Evolutionary conservation across 2,113 vertebrate genomes (phyloP).

Genomic region (Ploceus nigricollis): DNA sequence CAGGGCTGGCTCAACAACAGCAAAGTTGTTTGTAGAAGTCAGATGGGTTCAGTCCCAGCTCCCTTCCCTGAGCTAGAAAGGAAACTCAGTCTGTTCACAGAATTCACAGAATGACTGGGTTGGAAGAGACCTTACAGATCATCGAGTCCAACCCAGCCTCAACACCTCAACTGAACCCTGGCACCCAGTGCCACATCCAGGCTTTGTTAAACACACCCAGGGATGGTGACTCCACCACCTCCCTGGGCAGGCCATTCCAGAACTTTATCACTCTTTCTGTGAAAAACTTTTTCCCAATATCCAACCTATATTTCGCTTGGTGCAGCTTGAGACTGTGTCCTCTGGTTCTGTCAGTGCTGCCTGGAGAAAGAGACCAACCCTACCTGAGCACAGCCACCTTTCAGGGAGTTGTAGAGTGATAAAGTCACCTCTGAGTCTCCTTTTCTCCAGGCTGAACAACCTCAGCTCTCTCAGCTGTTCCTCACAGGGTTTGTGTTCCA

Average conservation of each 20-base stretch:
- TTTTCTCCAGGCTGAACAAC: neutral
- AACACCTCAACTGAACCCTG: neutral
- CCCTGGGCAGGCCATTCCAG: neutral
- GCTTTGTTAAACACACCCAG: neutral
- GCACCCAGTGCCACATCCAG: neutral
- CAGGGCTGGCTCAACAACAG: neutral
- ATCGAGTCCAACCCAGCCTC: neutral
- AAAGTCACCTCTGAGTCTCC: neutral
- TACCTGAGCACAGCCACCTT: neutral
- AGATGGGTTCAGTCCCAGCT: neutral
- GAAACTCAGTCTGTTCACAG: neutral
- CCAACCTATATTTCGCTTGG: neutral
- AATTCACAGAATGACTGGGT: neutral
- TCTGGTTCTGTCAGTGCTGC: neutral
- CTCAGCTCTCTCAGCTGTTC: neutral
- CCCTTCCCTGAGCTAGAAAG: neutral
- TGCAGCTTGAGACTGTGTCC: neutral
- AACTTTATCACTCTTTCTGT: neutral
- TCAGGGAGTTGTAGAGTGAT: neutral
- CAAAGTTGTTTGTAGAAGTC: rapidly evolving
- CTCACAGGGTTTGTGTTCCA: neutral
- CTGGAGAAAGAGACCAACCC: neutral
- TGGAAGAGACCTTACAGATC: neutral
- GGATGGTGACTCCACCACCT: neutral
- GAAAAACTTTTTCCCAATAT: neutral